Conservation (phyloP, 1,140 invertebrate genomes). For the Carposina sasakii region DNA sequence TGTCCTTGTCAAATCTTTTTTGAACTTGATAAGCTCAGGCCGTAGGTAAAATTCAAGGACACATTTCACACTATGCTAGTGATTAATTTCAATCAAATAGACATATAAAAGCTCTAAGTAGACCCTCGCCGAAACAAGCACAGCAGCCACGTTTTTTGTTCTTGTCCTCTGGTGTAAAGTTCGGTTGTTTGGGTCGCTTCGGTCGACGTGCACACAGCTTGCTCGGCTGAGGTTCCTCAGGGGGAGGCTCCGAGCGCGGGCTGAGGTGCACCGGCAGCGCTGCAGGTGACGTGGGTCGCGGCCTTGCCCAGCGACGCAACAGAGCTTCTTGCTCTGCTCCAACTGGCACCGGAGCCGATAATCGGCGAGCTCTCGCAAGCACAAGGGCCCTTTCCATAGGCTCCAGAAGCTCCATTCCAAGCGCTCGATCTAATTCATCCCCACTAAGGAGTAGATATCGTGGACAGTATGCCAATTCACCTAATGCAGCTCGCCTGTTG, state of each 20-base stretch:
- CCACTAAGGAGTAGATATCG: conserved; percentile 78
- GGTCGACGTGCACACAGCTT: conserved; percentile 51
- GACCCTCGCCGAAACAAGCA: conserved; percentile 57
- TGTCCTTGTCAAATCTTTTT: no score
- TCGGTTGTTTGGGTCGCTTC: conserved; percentile 56
- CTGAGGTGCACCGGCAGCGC: conserved; percentile 55
- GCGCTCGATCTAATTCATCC: conserved; percentile 72
- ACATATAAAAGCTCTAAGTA: conserved; percentile 64
- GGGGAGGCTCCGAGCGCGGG: conserved; percentile 44
- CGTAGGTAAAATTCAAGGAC: no score
- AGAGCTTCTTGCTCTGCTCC: conserved; percentile 55
- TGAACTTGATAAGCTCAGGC: no score
- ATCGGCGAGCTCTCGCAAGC: conserved; percentile 45
- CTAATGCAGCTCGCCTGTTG: conserved; percentile 77
- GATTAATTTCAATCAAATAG: conserved; percentile 65
- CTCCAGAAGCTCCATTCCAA: conserved; percentile 52
- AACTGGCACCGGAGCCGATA: conserved; percentile 56
- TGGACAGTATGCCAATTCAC: conserved; percentile 77
- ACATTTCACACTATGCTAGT: no score
- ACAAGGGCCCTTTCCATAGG: conserved; percentile 60
- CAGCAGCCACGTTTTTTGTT: conserved; percentile 53
- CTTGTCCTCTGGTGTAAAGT: conserved; percentile 53
- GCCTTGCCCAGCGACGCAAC: conserved; percentile 55
- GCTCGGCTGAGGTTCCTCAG: conserved; percentile 46
- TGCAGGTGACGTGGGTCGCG: conserved; percentile 45